Evolutionary conservation across 2,888 invertebrate species (phyloP).

Genomic region (Mycalesis mineus): DNA sequence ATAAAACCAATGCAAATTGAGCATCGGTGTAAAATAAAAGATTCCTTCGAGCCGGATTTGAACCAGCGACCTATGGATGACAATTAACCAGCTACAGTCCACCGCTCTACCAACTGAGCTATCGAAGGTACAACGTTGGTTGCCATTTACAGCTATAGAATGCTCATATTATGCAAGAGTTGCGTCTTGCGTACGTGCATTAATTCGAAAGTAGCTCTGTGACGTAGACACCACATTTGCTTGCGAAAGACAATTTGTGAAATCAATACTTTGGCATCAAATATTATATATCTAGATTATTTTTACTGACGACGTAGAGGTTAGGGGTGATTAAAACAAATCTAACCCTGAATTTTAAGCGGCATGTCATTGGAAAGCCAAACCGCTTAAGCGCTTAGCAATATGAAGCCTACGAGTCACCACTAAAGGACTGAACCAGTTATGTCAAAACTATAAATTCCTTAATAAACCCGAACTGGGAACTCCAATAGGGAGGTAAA

Average conservation of each 20-base stretch:
- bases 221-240: neutral
- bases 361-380: no score
- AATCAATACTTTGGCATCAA: no score
- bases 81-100: slow-evolving; percentile 62
- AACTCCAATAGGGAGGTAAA: no score
- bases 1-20: neutral
- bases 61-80: slow-evolving; percentile 83
- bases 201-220: neutral
- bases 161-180: neutral
- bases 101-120: slow-evolving; percentile 80
- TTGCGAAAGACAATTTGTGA: no score
- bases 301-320: no score
- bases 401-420: no score
- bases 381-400: no score
- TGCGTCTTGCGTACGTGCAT: neutral
- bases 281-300: neutral
- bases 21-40: neutral
- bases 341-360: no score
- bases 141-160: slow-evolving; percentile 4
- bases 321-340: no score
- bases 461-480: no score
- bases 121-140: slow-evolving; percentile 58
- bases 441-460: no score
- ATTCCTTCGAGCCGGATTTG: slow-evolving; percentile 82
- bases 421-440: no score